Evolutionary conservation across 2,113 vertebrate genomes (phyloP).

Genomic region (Nansenia antarctica): DNA sequence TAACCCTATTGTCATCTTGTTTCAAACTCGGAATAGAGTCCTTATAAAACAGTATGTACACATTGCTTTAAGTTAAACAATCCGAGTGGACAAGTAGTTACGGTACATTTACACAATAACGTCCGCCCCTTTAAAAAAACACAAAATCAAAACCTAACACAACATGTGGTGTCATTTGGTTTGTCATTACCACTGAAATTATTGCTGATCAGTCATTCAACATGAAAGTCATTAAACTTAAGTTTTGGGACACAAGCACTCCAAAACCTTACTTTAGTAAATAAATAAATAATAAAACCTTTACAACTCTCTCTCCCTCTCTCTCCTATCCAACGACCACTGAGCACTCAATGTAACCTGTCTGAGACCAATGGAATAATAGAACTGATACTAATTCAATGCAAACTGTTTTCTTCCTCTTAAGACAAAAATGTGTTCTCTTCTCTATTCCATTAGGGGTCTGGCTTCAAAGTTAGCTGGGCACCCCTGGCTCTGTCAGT

Average conservation of each 20-base stretch:
- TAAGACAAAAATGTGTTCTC: not conserved
- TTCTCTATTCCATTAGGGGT: not conserved
- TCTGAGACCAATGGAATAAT: not conserved
- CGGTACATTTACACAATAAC: constrained; percentile 39
- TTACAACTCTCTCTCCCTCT: not conserved
- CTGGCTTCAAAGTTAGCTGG: not conserved
- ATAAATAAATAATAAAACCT: not conserved
- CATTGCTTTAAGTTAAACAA: constrained; percentile 57
- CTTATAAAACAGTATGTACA: constrained; percentile 68
- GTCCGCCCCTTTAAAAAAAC: constrained; percentile 25
- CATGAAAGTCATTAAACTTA: constrained; percentile 5
- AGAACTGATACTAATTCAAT: not conserved
- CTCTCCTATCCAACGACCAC: not conserved
- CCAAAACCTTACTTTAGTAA: not conserved
- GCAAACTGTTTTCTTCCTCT: not conserved
- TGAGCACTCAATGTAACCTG: too few species aligned
- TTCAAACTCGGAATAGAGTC: constrained; percentile 47
- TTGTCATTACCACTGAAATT: not conserved
- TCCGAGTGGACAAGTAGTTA: constrained; percentile 35
- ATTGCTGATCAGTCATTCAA: not conserved
- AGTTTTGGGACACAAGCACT: constrained; percentile 15
- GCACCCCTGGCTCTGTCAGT: not conserved
- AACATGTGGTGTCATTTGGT: too few species aligned
- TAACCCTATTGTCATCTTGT: constrained; percentile 46
- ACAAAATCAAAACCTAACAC: constrained; percentile 3